Conservation (phyloP, 2,113 vertebrate genomes). For the Pavo muticus region DNA sequence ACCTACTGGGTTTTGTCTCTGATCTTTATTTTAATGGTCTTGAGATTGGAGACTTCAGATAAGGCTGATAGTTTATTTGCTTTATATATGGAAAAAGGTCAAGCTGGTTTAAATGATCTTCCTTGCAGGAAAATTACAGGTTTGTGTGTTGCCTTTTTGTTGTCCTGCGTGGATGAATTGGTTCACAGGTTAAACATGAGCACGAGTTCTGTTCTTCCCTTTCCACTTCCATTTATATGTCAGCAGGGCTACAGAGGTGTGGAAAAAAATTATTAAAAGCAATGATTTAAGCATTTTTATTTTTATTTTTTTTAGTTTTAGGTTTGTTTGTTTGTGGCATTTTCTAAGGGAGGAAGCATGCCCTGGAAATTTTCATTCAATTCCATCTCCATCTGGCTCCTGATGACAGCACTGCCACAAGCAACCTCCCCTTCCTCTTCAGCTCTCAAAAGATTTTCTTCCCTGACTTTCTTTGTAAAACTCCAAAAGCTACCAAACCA, state of each 20-base stretch:
- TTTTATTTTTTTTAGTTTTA: background rate
- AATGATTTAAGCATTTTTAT: background rate
- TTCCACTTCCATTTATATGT: background rate
- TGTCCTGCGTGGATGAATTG: background rate
- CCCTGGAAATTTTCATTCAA: background rate
- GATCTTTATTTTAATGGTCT: background rate
- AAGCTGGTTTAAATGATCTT: conserved; percentile 32
- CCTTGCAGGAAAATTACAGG: background rate
- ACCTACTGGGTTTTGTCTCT: background rate
- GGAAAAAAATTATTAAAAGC: background rate
- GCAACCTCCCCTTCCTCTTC: background rate
- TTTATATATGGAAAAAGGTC: background rate
- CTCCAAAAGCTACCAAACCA: background rate
- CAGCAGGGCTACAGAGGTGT: background rate
- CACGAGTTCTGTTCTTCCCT: background rate
- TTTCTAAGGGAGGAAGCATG: background rate
- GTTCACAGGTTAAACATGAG: background rate
- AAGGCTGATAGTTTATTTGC: background rate
- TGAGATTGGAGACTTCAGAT: background rate
- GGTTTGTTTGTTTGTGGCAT: background rate
- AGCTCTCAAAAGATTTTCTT: background rate
- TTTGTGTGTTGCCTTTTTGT: background rate
- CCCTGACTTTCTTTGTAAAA: background rate
- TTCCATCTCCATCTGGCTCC: background rate
- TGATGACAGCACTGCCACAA: background rate